phyloP scores from a whole-genome alignment of 2,113 vertebrate genomes.

The Nycticryphes semicollaris region DNA sequence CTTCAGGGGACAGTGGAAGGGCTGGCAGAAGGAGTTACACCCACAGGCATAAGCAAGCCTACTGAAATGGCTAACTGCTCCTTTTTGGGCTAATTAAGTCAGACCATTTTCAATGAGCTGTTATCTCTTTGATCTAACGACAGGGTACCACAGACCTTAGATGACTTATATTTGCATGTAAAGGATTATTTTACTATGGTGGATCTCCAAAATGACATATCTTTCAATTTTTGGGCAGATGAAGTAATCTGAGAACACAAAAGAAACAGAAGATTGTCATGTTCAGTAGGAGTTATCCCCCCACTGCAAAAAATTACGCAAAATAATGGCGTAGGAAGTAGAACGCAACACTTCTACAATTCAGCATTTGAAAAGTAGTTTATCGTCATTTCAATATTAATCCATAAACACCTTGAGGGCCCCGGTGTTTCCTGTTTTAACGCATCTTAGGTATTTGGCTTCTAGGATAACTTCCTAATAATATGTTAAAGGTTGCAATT shows the following conservation, averaged over 20 bases:
- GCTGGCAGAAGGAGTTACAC: background rate
- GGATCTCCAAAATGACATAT: background rate
- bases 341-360: background rate
- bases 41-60: background rate
- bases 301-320: background rate
- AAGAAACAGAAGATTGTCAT: background rate
- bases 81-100: background rate
- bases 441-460: fast-evolving
- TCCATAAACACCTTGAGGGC: background rate
- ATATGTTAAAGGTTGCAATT: background rate
- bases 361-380: background rate
- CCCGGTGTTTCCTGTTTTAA: background rate
- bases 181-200: background rate
- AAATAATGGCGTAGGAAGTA: background rate
- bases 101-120: background rate
- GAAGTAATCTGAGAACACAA: background rate
- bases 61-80: background rate
- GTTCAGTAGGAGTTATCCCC: background rate
- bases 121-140: background rate
- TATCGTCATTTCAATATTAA: background rate
- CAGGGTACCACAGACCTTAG: background rate
- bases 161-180: background rate
- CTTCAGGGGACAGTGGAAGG: background rate
- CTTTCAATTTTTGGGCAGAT: background rate
- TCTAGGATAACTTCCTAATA: background rate